Conservation (phyloP, 2,113 vertebrate species). For the Halichoeres trimaculatus region DNA sequence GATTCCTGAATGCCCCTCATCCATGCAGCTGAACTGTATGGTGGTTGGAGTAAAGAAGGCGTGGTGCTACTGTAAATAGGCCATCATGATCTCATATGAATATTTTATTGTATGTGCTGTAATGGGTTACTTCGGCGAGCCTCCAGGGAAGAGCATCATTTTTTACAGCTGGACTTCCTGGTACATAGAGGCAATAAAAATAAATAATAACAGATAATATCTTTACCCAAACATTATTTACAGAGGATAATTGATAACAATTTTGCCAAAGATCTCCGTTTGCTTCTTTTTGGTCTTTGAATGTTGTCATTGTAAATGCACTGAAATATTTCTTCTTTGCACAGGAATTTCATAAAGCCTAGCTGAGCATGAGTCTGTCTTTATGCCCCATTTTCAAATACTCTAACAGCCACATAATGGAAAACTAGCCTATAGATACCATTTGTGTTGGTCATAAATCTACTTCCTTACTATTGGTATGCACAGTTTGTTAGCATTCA, state of each 20-base stretch:
- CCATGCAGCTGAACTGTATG: slow-evolving; percentile 2
- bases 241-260: not conserved
- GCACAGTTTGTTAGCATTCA: too few relatives aligned
- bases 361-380: not conserved
- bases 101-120: slow-evolving; percentile 73
- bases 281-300: not conserved
- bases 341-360: not conserved
- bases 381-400: not conserved
- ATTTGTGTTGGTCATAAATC: too few relatives aligned
- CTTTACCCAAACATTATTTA: not conserved
- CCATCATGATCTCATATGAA: slow-evolving; percentile 73
- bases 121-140: slow-evolving; percentile 53
- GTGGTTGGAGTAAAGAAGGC: slow-evolving; percentile 27
- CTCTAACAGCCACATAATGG: not conserved
- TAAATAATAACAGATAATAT: slow-evolving; percentile 32
- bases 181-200: slow-evolving; percentile 5
- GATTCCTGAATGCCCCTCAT: slow-evolving; percentile 16
- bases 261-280: not conserved
- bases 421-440: not conserved
- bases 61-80: slow-evolving; percentile 69
- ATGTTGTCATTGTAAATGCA: not conserved
- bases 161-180: slow-evolving; percentile 39
- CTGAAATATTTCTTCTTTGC: not conserved
- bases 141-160: slow-evolving; percentile 24
- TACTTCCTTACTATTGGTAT: too few relatives aligned